A percentile compares a stretch with the other conserved stretches of the same genome.
phyloP scores from a whole-genome alignment of 1,140 invertebrate genomes.

The Latrodectus geometricus region DNA sequence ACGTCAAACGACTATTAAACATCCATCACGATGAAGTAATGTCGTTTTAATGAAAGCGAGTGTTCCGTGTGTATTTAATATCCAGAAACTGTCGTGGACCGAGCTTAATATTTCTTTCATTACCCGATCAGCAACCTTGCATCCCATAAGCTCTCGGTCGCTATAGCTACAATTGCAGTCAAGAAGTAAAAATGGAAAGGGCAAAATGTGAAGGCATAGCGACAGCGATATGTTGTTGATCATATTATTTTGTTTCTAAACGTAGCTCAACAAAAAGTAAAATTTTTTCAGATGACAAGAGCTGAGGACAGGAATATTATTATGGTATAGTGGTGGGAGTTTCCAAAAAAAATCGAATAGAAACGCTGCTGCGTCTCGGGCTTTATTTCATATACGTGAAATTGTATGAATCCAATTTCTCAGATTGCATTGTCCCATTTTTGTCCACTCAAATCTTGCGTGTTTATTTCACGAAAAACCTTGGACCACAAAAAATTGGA shows the following conservation, averaged over 20 bases:
- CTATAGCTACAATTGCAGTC: slow-evolving; percentile 40
- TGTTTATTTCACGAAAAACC: too few species aligned
- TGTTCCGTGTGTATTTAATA: slow-evolving; percentile 44
- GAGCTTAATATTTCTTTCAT: slow-evolving; percentile 57
- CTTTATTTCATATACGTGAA: slow-evolving; percentile 49
- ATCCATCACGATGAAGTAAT: slow-evolving; percentile 56
- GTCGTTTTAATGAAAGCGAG: slow-evolving; percentile 44
- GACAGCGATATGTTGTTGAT: not conserved
- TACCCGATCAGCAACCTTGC: not conserved
- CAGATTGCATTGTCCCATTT: slow-evolving; percentile 18
- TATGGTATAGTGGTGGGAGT: not conserved
- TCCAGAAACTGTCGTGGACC: slow-evolving; percentile 18
- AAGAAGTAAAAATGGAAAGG: slow-evolving; percentile 7
- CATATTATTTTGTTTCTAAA: not conserved
- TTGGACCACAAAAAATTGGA: too few species aligned
- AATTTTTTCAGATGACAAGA: not conserved
- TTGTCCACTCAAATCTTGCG: too few species aligned
- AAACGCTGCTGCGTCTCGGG: slow-evolving; percentile 5
- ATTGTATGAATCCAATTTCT: slow-evolving; percentile 47
- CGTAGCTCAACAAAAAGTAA: not conserved
- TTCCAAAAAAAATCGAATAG: not conserved
- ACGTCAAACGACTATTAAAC: slow-evolving; percentile 52
- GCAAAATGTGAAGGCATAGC: not conserved
- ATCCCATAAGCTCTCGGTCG: not conserved
- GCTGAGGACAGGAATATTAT: not conserved